phyloP scores from a whole-genome alignment of 2,113 vertebrate species.

The Pseudorectes ferrugineus region DNA sequence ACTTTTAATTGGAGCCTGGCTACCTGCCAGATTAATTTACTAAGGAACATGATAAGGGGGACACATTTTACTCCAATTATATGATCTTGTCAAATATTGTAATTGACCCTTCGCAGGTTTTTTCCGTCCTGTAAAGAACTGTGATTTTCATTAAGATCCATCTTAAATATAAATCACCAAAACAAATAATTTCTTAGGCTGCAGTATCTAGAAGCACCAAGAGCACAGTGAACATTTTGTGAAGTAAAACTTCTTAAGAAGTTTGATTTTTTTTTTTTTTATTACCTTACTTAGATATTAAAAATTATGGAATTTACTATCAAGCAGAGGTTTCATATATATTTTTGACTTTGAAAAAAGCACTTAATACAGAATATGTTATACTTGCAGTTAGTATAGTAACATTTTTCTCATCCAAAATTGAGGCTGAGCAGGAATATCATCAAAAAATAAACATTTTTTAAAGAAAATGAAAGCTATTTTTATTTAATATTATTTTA shows the following conservation, averaged over 20 bases:
- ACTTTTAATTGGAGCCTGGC: neutral
- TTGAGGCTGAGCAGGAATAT: neutral
- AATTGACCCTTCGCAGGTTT: neutral
- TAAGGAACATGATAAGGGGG: neutral
- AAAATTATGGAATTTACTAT: neutral
- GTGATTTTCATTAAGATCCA: neutral
- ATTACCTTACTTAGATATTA: neutral
- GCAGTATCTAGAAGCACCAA: neutral
- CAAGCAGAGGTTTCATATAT: neutral
- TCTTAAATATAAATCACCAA: neutral
- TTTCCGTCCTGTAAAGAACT: neutral
- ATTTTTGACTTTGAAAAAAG: neutral
- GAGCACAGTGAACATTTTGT: neutral
- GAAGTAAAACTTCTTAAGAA: neutral
- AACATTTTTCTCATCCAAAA: neutral
- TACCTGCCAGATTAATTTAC: neutral
- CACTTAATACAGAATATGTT: neutral
- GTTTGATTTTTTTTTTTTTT: neutral
- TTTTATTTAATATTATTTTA: neutral
- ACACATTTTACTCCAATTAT: neutral
- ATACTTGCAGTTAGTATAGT: neutral
- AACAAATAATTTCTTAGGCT: neutral
- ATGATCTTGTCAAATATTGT: neutral
- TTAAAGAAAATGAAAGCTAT: neutral
- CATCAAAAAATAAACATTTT: neutral